Conservation (phyloP, 53 echinoderm and acorn worm genomes). For the Echinarachnius parma region DNA sequence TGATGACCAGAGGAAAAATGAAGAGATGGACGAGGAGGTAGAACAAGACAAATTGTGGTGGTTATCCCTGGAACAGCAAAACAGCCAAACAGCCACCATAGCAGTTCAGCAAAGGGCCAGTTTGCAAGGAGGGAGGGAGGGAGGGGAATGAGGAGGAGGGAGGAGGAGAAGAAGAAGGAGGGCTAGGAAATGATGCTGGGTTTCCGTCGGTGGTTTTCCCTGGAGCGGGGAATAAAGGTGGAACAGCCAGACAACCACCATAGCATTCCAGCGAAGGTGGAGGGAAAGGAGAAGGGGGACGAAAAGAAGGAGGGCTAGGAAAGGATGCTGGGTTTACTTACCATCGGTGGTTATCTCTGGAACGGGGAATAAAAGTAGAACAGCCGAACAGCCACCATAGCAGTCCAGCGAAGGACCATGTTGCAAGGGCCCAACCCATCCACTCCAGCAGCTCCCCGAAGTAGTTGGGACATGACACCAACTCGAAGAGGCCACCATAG, state of each 20-base stretch:
- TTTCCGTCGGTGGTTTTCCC: conserved; percentile 32
- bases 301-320: neutral
- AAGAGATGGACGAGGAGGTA: too few species aligned
- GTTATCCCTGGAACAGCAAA: too few species aligned
- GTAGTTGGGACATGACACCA: conserved; percentile 48
- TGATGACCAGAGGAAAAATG: too few species aligned
- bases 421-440: conserved; percentile 43
- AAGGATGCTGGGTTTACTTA: too few species aligned
- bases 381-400: conserved; percentile 50
- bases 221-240: conserved; percentile 31
- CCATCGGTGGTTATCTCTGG: conserved; percentile 38
- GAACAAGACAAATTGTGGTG: too few species aligned
- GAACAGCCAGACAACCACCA: conserved; percentile 53
- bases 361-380: conserved; percentile 36
- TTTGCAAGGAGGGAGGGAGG: too few species aligned
- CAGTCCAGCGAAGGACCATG: conserved; percentile 37
- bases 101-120: too few species aligned
- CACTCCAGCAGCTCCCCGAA: conserved; percentile 45
- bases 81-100: too few species aligned
- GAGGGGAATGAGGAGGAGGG: too few species aligned
- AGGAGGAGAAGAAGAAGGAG: too few species aligned
- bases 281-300: neutral
- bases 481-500: conserved; percentile 41
- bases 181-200: too few species aligned
- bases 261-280: conserved; percentile 12